Evolutionary conservation across 2,797 vertebrate genomes (phyloP), one percentile per base, ranked within the genome.

Genomic region (Salarias fasciatus): DNA sequence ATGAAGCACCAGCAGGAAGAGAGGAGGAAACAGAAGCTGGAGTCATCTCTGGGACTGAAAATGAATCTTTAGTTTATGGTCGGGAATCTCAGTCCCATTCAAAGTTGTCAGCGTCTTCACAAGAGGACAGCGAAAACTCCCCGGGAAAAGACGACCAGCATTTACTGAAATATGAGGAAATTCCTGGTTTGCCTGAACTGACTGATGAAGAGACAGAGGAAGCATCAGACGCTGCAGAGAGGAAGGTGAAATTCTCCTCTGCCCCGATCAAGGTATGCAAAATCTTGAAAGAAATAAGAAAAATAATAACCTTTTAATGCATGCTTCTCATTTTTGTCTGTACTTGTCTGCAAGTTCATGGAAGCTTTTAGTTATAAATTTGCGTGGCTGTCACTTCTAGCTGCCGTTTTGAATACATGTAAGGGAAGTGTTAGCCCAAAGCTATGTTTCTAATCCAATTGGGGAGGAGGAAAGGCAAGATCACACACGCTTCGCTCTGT

Each of bases 231-330:
- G 58, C 63, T 15, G 65, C 0, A 24, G 85, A 74, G 48, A 88
- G 92, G 73, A 94, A 88, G 80, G 93, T 97, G 69, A 92, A 83
- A 52, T 97, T 97, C 86, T 95, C 95, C 50, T 92, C 92, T 3
- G 92, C 93, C 53, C 94, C 95, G 43, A 96, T 97, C 63, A 95
- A 93, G 93, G 96, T 95, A 91, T 58, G 60, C 3, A 40, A 35
- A 29, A 15, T 2, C 33, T 53, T 10, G 18, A 2, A 18, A 24
- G 24, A 24, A 24, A 24, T 24, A 24, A 24, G 18, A 24, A n/a
- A n/a, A n/a, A n/a, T n/a, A 11, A 28, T 4, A 44, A n/a, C n/a
- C n/a, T 53, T 29, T 42, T 0, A 0, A 5, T 0, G 2, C 8
- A 36, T 13, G 35, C 4, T 36, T 56, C 48, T 53, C 4, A 36